A percentile compares a stretch with the other conserved stretches of the same genome.
phyloP scores from a whole-genome alignment of 2,888 invertebrate genomes.

The Pegoplata infirma region DNA sequence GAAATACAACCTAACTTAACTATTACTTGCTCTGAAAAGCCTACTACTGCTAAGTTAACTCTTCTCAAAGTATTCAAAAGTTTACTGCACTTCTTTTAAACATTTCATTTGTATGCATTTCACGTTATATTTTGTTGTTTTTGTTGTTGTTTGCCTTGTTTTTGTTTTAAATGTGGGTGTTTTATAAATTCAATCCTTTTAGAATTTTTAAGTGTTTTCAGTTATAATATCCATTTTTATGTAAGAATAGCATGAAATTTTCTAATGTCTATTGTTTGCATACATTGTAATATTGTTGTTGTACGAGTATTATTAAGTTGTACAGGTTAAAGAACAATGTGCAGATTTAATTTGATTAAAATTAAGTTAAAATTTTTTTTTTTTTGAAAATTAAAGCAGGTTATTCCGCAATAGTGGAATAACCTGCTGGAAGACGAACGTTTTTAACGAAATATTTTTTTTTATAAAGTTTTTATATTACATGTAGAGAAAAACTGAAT shows the following conservation, averaged over 20 bases:
- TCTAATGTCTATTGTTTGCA: background rate
- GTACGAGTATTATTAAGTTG: background rate
- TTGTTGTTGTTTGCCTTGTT: background rate
- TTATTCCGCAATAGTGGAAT: no score
- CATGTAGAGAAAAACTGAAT: no score
- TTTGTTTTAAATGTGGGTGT: background rate
- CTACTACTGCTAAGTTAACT: background rate
- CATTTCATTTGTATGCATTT: background rate
- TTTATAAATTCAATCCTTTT: no score
- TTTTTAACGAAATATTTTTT: no score
- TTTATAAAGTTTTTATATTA: no score
- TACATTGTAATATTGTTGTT: background rate
- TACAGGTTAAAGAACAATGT: background rate
- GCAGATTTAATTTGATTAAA: no score
- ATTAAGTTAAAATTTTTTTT: no score
- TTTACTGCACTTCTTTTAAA: conserved; percentile 2
- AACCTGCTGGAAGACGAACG: no score
- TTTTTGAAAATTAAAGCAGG: no score
- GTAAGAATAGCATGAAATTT: background rate
- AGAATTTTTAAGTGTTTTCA: background rate
- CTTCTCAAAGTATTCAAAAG: background rate
- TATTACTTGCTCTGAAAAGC: background rate
- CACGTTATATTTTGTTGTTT: no score
- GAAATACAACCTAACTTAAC: no score
- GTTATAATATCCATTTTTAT: background rate